Evolutionary conservation across 53 echinoderm and acorn worm genomes (phyloP).

Genomic region (Luidia sarsii): DNA sequence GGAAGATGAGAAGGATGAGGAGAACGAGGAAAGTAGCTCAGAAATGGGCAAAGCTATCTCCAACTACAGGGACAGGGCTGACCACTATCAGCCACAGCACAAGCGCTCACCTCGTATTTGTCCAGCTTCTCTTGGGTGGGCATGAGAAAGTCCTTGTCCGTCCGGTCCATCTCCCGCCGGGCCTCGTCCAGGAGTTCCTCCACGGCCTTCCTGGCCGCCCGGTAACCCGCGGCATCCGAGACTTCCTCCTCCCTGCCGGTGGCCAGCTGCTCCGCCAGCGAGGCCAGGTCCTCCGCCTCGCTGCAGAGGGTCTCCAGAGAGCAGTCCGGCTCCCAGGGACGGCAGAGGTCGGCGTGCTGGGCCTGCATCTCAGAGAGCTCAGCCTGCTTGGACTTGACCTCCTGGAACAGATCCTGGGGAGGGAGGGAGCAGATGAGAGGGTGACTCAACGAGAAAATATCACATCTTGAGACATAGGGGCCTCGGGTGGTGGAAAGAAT

Average conservation of each 20-base stretch:
- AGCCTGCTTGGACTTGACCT: conserved; percentile 63
- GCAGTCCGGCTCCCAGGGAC: conserved; percentile 50
- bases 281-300: conserved; percentile 42
- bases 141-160: conserved; percentile 60
- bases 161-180: conserved; percentile 32
- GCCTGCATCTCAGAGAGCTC: conserved; percentile 50
- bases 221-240: conserved; percentile 50
- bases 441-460: no score
- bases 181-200: conserved; percentile 40
- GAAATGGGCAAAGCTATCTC: no score
- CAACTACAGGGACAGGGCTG: no score
- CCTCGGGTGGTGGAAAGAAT: background rate
- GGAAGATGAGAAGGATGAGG: no score
- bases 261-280: conserved; percentile 33
- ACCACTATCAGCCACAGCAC: background rate
- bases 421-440: no score
- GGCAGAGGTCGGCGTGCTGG: conserved; percentile 57
- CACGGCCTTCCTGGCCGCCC: conserved; percentile 29
- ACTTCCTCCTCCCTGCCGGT: conserved; percentile 42
- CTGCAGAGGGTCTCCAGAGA: conserved; percentile 57
- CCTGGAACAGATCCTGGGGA: conserved; percentile 54
- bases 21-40: no score
- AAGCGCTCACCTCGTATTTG: conserved; percentile 57
- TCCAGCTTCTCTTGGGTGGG: conserved; percentile 61
- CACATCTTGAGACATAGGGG: background rate